These are phyloP conservation scores for Hormiphora californensis DNA, from an alignment of 37 sponge, comb jelly and placozoan genomes.

Conservation along the genomic window DNA sequence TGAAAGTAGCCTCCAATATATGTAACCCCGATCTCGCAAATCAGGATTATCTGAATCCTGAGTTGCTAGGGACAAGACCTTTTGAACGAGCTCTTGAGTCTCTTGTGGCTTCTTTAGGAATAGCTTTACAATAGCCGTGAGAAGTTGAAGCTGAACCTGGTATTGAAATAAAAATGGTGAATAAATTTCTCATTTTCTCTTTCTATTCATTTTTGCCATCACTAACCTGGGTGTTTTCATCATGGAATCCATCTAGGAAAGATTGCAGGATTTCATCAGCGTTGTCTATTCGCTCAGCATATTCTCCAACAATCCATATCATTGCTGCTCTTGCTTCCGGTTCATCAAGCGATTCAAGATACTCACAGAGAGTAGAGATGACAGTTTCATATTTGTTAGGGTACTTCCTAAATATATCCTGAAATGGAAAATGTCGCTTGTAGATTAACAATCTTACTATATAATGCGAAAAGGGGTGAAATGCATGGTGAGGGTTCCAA, in stretches of 20 bases:
- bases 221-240: conserved; percentile 78
- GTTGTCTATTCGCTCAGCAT: conserved; percentile 93
- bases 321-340: conserved; percentile 98
- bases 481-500: no score
- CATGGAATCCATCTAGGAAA: conserved; percentile 88
- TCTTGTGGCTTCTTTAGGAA: conserved; percentile 90
- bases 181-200: no score
- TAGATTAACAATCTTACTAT: no score
- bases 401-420: conserved; percentile 97
- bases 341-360: conserved; percentile 95
- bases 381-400: conserved; percentile 98
- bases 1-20: conserved; percentile 97
- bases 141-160: conserved; percentile 90
- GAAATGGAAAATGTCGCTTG: neutral
- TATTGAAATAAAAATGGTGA: neutral
- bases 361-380: conserved; percentile 94
- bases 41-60: conserved; percentile 99
- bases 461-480: no score
- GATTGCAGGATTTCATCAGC: conserved; percentile 80
- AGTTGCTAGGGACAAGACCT: conserved; percentile 88
- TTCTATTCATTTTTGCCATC: no score
- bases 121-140: conserved; percentile 94
- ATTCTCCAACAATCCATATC: conserved; percentile 99
- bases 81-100: conserved; percentile 92
- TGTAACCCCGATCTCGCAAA: conserved; percentile 93